Percentiles rank a stretch among this genome's conserved stretches.
These are phyloP conservation scores for Pseudorhiza aurosa DNA, from an alignment of 30 jellyfish, hydroid and myxozoan genomes.

Conservation along the genomic window DNA sequence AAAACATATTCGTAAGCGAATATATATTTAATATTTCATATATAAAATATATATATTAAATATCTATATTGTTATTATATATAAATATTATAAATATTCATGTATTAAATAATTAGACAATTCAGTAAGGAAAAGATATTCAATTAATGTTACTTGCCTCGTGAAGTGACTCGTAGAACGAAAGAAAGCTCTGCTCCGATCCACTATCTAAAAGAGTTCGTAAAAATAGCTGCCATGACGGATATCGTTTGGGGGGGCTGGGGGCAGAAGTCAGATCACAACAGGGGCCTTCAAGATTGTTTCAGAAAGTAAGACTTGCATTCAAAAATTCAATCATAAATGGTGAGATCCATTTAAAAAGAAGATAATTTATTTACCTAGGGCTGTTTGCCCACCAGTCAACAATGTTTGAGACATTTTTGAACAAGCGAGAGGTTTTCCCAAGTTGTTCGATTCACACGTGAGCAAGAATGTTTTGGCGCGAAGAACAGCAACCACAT, in stretches of 20 bases:
- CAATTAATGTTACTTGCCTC: conserved; percentile 24
- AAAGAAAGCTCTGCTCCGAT: conserved; percentile 74
- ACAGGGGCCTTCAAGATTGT: too few relatives aligned
- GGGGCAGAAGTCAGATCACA: too few relatives aligned
- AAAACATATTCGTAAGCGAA: too few relatives aligned
- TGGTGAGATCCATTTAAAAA: neutral
- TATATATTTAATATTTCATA: too few relatives aligned
- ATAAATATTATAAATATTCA: too few relatives aligned
- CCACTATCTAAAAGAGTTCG: conserved; percentile 64
- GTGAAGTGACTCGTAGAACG: conserved; percentile 44
- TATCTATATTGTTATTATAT: too few relatives aligned
- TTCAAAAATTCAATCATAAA: too few relatives aligned
- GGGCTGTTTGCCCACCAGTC: conserved; percentile 20
- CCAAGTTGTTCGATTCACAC: neutral
- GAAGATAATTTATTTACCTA: neutral
- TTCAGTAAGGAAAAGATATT: neutral
- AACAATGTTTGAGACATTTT: conserved; percentile 21
- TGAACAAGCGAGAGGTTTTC: neutral
- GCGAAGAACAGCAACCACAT: conserved; percentile 8
- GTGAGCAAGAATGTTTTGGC: conserved; percentile 16
- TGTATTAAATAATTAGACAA: neutral
- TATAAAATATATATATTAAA: too few relatives aligned
- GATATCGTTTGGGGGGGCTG: too few relatives aligned
- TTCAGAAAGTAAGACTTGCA: too few relatives aligned
- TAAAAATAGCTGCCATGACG: too few relatives aligned